Percentiles rank a stretch among this genome's conserved stretches.
Evolutionary conservation across 2,888 invertebrate species (phyloP).

Genomic region (Lepidochrysops patricia): DNA sequence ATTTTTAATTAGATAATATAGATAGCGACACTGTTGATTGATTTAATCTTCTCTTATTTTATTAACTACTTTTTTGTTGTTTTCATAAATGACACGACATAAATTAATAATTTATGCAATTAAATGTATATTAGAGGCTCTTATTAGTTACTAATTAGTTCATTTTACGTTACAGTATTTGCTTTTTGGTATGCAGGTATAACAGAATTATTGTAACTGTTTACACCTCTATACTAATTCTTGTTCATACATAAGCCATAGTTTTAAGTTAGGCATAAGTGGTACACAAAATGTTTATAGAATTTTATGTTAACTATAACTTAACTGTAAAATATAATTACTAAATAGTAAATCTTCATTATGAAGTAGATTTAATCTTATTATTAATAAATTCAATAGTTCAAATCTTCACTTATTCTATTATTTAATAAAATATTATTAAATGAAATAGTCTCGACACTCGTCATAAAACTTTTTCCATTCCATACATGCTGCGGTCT

Average conservation of each 20-base stretch:
- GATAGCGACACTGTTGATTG: background rate
- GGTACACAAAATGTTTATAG: slow-evolving; percentile 35
- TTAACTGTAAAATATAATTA: slow-evolving; percentile 36
- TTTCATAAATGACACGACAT: background rate
- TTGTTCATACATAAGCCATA: background rate
- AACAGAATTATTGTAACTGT: slow-evolving; percentile 28
- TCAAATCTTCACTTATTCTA: slow-evolving; percentile 26
- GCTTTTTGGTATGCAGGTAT: slow-evolving; percentile 47
- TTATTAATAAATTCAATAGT: slow-evolving; percentile 46
- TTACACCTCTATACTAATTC: slow-evolving; percentile 39
- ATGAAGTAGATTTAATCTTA: slow-evolving; percentile 19
- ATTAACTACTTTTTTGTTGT: background rate
- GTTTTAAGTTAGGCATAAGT: background rate
- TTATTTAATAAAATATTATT: background rate
- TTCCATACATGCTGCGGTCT: slow-evolving; percentile 34
- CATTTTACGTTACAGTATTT: slow-evolving; percentile 69
- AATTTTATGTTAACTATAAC: slow-evolving; percentile 43
- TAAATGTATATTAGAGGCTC: background rate
- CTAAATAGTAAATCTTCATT: background rate
- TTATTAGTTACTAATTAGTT: background rate
- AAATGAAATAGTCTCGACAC: slow-evolving; percentile 39
- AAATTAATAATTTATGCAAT: background rate
- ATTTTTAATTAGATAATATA: background rate
- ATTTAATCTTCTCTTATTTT: background rate
- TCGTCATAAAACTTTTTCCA: slow-evolving; percentile 39